phyloP scores from a whole-genome alignment of 2,113 vertebrate species.

The Brachyhypopomus occidentalis region DNA sequence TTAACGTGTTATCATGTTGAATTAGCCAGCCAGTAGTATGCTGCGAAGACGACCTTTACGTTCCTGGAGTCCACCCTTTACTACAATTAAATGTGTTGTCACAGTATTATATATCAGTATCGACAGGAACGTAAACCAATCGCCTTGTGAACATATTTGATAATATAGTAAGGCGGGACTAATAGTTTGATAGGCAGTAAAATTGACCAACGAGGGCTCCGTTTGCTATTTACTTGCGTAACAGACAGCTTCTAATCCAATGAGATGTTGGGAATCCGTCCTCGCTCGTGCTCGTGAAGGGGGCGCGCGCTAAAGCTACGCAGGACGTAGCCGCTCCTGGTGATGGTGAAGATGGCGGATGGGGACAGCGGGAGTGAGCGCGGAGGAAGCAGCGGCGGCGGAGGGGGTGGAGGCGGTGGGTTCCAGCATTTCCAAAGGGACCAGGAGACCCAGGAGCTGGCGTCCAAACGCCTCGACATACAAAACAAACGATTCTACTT shows the following conservation, averaged over 20 bases:
- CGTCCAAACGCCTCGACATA: constrained; percentile 88
- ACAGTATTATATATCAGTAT: background rate
- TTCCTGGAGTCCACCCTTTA: no score
- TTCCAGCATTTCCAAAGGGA: constrained; percentile 80
- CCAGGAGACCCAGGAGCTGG: constrained; percentile 88
- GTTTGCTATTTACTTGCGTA: background rate
- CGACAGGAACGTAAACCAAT: constrained; percentile 13
- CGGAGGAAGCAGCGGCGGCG: constrained; percentile 73
- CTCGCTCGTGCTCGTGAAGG: constrained; percentile 52
- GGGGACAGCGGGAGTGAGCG: constrained; percentile 88
- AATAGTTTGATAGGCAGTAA: constrained; percentile 51
- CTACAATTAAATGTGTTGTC: background rate
- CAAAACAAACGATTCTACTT: constrained; percentile 92
- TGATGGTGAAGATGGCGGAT: constrained; percentile 90
- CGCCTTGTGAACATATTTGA: constrained; percentile 1
- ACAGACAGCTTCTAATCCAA: constrained; percentile 46
- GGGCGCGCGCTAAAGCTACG: constrained; percentile 69
- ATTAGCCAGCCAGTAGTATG: no score
- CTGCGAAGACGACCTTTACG: no score
- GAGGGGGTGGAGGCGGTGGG: constrained; percentile 69
- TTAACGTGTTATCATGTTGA: no score
- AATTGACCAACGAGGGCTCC: background rate
- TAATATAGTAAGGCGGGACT: constrained; percentile 11
- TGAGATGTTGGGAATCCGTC: constrained; percentile 42
- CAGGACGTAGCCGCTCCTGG: constrained; percentile 75